Conservation (phyloP, 2,113 vertebrate species). For the Indri indri region DNA sequence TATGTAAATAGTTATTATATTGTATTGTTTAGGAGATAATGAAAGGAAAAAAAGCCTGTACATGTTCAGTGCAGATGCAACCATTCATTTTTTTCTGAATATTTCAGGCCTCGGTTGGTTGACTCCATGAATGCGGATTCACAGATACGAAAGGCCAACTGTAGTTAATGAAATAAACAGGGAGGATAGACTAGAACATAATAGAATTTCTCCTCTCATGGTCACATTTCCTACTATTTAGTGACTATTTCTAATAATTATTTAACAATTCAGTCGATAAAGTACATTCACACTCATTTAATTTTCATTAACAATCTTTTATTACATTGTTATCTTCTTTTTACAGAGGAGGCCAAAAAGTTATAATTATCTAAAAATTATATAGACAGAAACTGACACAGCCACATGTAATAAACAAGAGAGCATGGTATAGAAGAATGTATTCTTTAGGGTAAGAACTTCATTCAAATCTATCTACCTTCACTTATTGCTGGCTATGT, state of each 20-base stretch:
- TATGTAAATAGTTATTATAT: neutral
- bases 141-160: neutral
- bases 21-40: neutral
- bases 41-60: neutral
- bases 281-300: slow-evolving; percentile 4
- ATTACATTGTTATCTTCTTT: neutral
- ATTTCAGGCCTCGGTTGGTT: neutral
- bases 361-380: slow-evolving; percentile 29
- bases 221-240: neutral
- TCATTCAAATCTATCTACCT: neutral
- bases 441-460: neutral
- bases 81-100: neutral
- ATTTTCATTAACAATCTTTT: slow-evolving; percentile 17
- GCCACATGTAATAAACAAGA: neutral
- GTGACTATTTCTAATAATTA: slow-evolving; percentile 33
- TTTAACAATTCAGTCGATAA: slow-evolving; percentile 8
- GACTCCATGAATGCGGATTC: neutral
- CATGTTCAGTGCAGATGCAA: neutral
- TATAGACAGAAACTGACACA: neutral
- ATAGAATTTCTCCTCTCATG: neutral
- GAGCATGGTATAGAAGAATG: neutral
- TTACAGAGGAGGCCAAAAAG: neutral
- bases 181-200: neutral
- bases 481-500: neutral
- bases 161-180: neutral